phyloP scores from a whole-genome alignment of 2,797 vertebrate species.

The Valencia hispanica region DNA sequence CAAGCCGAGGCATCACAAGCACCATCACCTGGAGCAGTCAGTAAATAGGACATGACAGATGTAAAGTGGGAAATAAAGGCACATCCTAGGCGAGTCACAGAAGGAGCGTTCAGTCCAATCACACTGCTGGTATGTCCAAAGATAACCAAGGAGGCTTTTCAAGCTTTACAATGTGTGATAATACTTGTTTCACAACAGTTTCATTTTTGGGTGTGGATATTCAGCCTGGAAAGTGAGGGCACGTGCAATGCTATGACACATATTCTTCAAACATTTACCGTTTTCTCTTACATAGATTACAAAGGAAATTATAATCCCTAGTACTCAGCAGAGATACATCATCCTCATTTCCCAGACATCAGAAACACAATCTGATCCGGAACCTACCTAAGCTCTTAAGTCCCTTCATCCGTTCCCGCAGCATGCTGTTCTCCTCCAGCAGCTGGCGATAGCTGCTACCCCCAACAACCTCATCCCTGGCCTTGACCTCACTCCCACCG shows the following conservation, averaged over 20 bases:
- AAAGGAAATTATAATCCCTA: background rate
- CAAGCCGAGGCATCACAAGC: background rate
- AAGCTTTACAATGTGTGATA: slow-evolving; percentile 53
- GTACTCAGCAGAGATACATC: background rate
- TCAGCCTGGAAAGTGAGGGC: slow-evolving; percentile 5
- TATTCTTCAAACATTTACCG: background rate
- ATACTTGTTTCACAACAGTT: background rate
- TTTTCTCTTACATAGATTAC: background rate
- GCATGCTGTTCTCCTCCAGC: slow-evolving; percentile 90
- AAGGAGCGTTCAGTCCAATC: slow-evolving; percentile 4
- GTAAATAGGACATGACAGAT: slow-evolving; percentile 11
- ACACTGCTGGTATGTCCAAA: slow-evolving; percentile 22
- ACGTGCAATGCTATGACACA: background rate
- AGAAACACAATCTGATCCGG: slow-evolving; percentile 25
- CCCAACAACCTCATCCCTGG: slow-evolving; percentile 75
- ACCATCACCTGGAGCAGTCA: slow-evolving; percentile 2
- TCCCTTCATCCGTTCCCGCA: slow-evolving; percentile 96
- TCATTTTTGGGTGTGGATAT: background rate
- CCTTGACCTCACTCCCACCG: slow-evolving; percentile 85
- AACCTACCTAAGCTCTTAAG: slow-evolving; percentile 93
- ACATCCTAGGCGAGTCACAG: slow-evolving; percentile 49
- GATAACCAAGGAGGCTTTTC: slow-evolving; percentile 31
- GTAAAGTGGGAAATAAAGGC: slow-evolving; percentile 7
- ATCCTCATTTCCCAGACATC: slow-evolving; percentile 13
- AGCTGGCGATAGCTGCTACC: slow-evolving; percentile 87